Evolutionary conservation across 2,888 invertebrate genomes (phyloP).

Genomic region (Autographa pulchrina): DNA sequence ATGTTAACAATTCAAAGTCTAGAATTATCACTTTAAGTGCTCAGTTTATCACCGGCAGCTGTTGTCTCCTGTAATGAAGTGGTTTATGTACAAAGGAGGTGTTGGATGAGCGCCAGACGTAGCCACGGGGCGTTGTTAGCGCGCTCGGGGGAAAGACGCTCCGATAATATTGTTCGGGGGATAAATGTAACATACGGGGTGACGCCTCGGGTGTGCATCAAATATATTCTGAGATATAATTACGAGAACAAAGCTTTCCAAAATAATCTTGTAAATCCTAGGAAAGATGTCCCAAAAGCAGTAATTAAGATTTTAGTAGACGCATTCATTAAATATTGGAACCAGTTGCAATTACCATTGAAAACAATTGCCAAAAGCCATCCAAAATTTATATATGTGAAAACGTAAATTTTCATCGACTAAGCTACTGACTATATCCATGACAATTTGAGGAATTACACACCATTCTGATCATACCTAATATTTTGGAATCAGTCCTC

Average conservation of each 20-base stretch:
- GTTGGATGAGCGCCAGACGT: constrained; percentile 53
- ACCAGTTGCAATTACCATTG: too few relatives aligned
- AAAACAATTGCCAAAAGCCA: too few relatives aligned
- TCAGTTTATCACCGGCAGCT: constrained; percentile 51
- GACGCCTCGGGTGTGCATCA: constrained; percentile 3
- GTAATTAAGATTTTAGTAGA: neutral
- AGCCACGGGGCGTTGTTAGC: constrained; percentile 40
- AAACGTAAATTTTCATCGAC: too few relatives aligned
- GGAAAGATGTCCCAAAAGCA: neutral
- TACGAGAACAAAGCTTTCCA: neutral
- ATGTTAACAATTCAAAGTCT: neutral
- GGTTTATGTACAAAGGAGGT: constrained; percentile 51
- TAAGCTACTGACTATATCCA: too few relatives aligned
- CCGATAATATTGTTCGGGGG: constrained; percentile 28
- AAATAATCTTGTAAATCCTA: neutral
- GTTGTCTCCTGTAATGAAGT: constrained; percentile 53
- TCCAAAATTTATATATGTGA: too few relatives aligned
- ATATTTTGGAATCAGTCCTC: too few relatives aligned
- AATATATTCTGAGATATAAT: neutral
- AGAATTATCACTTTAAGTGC: constrained; percentile 33
- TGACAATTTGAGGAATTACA: too few relatives aligned
- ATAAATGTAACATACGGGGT: constrained; percentile 17
- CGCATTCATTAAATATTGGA: too few relatives aligned
- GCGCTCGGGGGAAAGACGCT: constrained; percentile 23
- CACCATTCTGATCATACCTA: too few relatives aligned